Evolutionary conservation across 2,888 invertebrate genomes (phyloP).

Genomic region (Drosophila meridionalis): DNA sequence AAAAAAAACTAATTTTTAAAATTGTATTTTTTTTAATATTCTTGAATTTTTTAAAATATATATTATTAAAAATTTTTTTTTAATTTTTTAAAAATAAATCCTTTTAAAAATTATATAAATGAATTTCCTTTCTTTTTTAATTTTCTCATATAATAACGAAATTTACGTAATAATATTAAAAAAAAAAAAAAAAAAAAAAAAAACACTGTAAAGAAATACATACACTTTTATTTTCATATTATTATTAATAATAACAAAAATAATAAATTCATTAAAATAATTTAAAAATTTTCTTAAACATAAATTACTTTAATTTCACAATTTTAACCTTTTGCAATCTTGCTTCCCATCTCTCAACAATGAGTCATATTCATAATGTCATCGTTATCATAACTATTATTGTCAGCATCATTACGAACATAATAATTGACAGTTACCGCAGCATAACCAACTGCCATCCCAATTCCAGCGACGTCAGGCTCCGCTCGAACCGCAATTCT

Average conservation of each 20-base stretch:
- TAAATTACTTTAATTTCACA: neutral
- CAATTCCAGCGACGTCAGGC: neutral
- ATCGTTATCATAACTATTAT: constrained; percentile 11
- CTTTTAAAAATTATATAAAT: no score
- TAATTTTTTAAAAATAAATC: no score
- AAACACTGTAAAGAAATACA: no score
- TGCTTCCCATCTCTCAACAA: neutral
- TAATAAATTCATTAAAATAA: neutral
- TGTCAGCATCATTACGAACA: constrained; percentile 23
- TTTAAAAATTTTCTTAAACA: neutral
- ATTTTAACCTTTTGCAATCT: neutral
- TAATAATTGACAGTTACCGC: constrained; percentile 18
- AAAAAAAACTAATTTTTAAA: no score
- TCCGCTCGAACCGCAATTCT: constrained; percentile 35
- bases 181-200: no score
- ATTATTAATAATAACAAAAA: neutral
- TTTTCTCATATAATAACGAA: no score
- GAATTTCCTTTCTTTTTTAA: no score
- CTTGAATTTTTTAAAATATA: no score
- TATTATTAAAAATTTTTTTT: no score
- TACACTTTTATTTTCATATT: neutral
- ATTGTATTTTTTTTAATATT: no score
- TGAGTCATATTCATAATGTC: neutral
- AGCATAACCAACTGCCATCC: constrained; percentile 7
- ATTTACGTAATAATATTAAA: no score